Percentiles rank a stretch among this genome's conserved stretches.
Evolutionary conservation across 2,797 vertebrate species (phyloP).

Genomic region (Tokudaia muenninki): DNA sequence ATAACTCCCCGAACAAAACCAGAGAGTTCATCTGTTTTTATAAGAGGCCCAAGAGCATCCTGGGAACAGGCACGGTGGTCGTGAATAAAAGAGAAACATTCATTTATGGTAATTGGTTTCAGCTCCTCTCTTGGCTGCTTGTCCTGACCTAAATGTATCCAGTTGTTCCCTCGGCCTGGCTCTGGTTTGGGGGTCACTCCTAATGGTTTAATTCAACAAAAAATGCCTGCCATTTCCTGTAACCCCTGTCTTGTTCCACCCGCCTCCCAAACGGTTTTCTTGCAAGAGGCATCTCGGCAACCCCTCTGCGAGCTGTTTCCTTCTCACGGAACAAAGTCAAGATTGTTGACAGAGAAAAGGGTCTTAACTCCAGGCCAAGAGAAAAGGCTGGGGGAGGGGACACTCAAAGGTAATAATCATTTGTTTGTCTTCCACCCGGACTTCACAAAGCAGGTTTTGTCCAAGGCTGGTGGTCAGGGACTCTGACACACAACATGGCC

Average conservation of each 20-base stretch:
- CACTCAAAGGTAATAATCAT: constrained; percentile 87
- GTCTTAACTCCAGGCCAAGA: constrained; percentile 89
- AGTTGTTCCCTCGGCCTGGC: constrained; percentile 93
- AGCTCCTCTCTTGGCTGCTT: constrained; percentile 93
- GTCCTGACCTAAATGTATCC: constrained; percentile 94
- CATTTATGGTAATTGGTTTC: constrained; percentile 94
- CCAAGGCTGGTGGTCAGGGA: constrained; percentile 90
- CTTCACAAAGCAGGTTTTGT: constrained; percentile 91
- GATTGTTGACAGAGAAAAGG: constrained; percentile 93
- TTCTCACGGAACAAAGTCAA: constrained; percentile 92
- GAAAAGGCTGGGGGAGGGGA: constrained; percentile 76
- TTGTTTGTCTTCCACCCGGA: constrained; percentile 90
- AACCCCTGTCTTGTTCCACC: constrained; percentile 97
- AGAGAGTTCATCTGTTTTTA: constrained; percentile 93
- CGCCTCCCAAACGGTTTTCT: constrained; percentile 93
- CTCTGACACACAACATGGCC: constrained; percentile 92
- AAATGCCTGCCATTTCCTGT: constrained; percentile 98
- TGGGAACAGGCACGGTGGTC: constrained; percentile 93
- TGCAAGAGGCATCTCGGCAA: constrained; percentile 88
- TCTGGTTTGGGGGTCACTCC: constrained; percentile 93
- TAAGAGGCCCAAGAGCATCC: constrained; percentile 92
- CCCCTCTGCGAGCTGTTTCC: constrained; percentile 87
- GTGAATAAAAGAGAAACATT: constrained; percentile 93
- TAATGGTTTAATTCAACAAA: constrained; percentile 99
- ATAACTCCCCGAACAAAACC: constrained; percentile 91